A percentile compares a stretch with the other conserved stretches of the same genome.
These are phyloP conservation scores for Catajapyx aquilonaris DNA, from an alignment of 1,140 invertebrate species.

Conservation along the genomic window DNA sequence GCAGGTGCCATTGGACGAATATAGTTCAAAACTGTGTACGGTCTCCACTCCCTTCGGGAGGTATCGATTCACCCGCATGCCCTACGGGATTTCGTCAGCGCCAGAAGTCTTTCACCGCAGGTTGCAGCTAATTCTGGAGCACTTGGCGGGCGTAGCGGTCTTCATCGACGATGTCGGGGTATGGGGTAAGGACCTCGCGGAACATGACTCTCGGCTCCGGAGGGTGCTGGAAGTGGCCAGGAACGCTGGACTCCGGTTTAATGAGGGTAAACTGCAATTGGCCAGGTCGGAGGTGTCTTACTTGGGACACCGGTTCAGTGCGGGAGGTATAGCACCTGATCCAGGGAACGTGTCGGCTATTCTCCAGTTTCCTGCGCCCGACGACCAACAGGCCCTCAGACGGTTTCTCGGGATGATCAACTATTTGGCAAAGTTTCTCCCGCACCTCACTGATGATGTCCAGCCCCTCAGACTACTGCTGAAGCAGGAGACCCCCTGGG, in stretches of 20 bases:
- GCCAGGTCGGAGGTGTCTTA: slow-evolving; percentile 15
- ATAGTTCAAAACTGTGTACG: slow-evolving; percentile 3
- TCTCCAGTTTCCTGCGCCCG: not conserved
- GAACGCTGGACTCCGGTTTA: slow-evolving; percentile 19
- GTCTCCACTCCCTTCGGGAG: not conserved
- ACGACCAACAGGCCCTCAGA: not conserved
- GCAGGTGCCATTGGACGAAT: slow-evolving; percentile 11
- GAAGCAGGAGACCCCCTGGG: not conserved
- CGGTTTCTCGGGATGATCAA: not conserved
- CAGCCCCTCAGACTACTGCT: not conserved
- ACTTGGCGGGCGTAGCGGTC: slow-evolving; percentile 15
- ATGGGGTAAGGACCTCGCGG: slow-evolving; percentile 10
- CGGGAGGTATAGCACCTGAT: slow-evolving; percentile 13
- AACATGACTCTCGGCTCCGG: slow-evolving; percentile 14
- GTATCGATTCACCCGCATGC: slow-evolving; percentile 10
- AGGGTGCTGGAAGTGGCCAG: slow-evolving; percentile 16
- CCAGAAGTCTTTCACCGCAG: slow-evolving; percentile 18
- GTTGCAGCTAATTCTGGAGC: slow-evolving; percentile 14
- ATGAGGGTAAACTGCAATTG: slow-evolving; percentile 19
- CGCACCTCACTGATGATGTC: not conserved
- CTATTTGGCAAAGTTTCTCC: not conserved
- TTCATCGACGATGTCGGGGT: slow-evolving; percentile 20
- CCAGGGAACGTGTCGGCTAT: not conserved
- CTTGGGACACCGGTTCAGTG: slow-evolving; percentile 20
- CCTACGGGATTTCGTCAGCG: slow-evolving; percentile 16